Evolutionary conservation across 2,888 invertebrate genomes (phyloP).

Genomic region (Heliconius aoede): DNA sequence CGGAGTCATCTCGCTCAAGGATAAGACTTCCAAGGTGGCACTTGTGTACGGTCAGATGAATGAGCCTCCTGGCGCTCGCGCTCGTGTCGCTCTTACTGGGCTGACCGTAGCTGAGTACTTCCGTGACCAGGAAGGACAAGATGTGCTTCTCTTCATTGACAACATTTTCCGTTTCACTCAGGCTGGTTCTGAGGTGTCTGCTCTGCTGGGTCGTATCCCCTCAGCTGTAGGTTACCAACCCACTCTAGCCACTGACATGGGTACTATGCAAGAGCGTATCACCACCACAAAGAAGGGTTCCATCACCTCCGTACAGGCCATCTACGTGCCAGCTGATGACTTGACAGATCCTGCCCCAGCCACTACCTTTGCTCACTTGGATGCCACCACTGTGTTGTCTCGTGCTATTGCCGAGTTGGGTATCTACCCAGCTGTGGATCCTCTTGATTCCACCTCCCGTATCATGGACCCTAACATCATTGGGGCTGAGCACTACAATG

Average conservation of each 20-base stretch:
- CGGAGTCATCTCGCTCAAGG: conserved; percentile 95
- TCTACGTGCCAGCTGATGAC: conserved; percentile 98
- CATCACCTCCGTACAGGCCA: conserved; percentile 97
- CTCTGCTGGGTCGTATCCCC: conserved; percentile 97
- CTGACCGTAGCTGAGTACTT: conserved; percentile 97
- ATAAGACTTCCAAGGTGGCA: conserved; percentile 95
- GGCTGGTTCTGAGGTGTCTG: conserved; percentile 95
- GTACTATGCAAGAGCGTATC: conserved; percentile 98
- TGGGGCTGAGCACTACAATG: conserved; percentile 93
- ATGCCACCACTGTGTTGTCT: conserved; percentile 96
- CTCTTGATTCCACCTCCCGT: conserved; percentile 96
- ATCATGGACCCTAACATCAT: conserved; percentile 97
- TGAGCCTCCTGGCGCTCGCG: conserved; percentile 97
- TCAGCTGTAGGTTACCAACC: conserved; percentile 98
- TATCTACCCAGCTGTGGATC: conserved; percentile 97
- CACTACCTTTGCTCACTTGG: conserved; percentile 97
- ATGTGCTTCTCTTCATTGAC: conserved; percentile 97
- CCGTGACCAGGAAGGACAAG: conserved; percentile 97
- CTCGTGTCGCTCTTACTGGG: conserved; percentile 96
- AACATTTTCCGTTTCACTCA: conserved; percentile 98
- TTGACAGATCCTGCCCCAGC: conserved; percentile 98
- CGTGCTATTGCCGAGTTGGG: conserved; percentile 96
- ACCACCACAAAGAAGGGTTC: conserved; percentile 97
- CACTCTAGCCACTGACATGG: conserved; percentile 98
- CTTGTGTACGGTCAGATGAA: conserved; percentile 99